Percentiles rank a stretch among this genome's conserved stretches.
These are phyloP conservation scores for Bubo scandiacus DNA, from an alignment of 2,113 vertebrate species.

Conservation along the genomic window DNA sequence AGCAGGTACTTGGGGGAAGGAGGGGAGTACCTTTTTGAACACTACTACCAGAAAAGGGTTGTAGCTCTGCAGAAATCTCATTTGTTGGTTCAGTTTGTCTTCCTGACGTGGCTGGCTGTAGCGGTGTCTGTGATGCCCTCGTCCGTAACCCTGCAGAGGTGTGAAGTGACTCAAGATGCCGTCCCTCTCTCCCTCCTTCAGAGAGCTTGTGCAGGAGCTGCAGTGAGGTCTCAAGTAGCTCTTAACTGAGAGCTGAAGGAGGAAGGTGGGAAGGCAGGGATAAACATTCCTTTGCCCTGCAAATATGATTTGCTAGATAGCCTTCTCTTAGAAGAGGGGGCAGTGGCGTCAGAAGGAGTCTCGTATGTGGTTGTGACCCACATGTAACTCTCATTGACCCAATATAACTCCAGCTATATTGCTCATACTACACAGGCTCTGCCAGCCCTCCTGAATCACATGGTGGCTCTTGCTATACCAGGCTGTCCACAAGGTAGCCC, in stretches of 20 bases:
- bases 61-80: not conserved
- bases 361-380: not conserved
- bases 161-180: not conserved
- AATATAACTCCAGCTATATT: not conserved
- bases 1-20: not conserved
- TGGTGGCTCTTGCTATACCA: not conserved
- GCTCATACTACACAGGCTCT: not conserved
- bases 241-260: not conserved
- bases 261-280: not conserved
- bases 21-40: not conserved
- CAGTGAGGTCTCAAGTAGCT: not conserved
- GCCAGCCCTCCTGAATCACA: not conserved
- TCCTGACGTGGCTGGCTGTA: not conserved
- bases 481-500: not conserved
- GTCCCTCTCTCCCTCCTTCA: not conserved
- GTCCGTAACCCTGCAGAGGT: fast-evolving
- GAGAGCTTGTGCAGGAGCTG: not conserved
- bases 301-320: not conserved
- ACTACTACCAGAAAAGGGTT: not conserved
- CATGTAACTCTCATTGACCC: not conserved
- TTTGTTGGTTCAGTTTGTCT: not conserved
- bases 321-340: not conserved
- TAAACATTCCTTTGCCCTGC: not conserved
- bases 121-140: not conserved
- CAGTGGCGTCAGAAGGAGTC: not conserved